Evolutionary conservation across 1,140 invertebrate species (phyloP), one percentile per base, ranked within the genome.

Genomic region (silkworm (Bombyx mori)): DNA sequence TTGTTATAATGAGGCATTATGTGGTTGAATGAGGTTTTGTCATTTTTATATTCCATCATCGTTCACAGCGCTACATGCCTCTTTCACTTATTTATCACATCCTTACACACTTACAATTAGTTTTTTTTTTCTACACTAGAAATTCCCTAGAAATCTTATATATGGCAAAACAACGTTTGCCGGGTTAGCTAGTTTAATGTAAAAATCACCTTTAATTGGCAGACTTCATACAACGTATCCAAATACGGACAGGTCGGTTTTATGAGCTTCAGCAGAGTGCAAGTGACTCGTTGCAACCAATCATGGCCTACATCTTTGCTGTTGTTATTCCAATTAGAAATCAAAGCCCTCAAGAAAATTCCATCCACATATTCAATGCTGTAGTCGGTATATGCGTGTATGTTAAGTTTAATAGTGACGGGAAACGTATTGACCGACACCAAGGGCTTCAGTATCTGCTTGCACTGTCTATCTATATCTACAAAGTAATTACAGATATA

Each of bases 371-470:
- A 59, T 7, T 10, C 42, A 18, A 18, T 43, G 18, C 45, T 52
- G 52, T 73, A 77, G 7, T 65, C 61, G 35, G 69, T 56, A 57
- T 57, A 62, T 8, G 18, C 46, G 22, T 61, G 55, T 44, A 57
- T 56, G 42, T 69, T 61, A 4, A 76, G 62, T 54, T 66, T 60
- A 22, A 72, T 54, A n/a, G 61, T 54, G 10, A 50, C 26, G 1
- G 46, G 22, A 6, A 47, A 53, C n/a, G 18, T 35, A 8, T 46
- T 44, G 9, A 10, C 51, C 1, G 52, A 10, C 6, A 71, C 58
- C n/a, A 88, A 75, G 0, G 82, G 78, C 56, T 74, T 62, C 48
- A 84, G 50, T 54, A 86, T 71, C 18, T 73, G 51, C 55, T 68
- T 74, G n/a, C 78, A 61, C 10, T 66, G 43, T 44, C 63, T 66